Base-by-base conservation (phyloP, 2,888 invertebrate genomes). In the Apodemia zela region DNA sequence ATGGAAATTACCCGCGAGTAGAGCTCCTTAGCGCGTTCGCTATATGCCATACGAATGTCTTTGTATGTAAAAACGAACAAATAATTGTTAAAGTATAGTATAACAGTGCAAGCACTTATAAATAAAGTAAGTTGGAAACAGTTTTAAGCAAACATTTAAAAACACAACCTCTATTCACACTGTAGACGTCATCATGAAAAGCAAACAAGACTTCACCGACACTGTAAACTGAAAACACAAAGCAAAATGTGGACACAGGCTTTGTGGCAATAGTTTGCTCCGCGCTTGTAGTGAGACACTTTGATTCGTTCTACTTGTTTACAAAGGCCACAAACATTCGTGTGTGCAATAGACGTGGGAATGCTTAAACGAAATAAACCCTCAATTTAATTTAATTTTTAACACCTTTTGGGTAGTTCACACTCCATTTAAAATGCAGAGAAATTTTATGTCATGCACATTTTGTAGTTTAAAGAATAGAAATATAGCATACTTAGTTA, bases 191-290 rank as follows among this genome's bases (percentile, higher is more conserved):
- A 58, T 67, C 64, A 66, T 62, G 61, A 68, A 69, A 66, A 57
- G 64, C 70, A 76, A 80, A 79, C 73, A 74, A 75, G 74, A 73
- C 72, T 66, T 64, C 67, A 67, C 66, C 61, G 67, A 66, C 71
- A 73, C 68, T 67, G 74, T 69, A 72, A 73, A 75, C 71, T 70
- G 69, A 68, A 72, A 70, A 75, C 67, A 76, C 75, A 77, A 77
- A 80, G 78, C 74, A 71, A 70, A 76, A 74, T 75, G 75, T 76
- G 71, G 72, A 76, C 74, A 71, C 72, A 72, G 68, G 70, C 72
- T 73, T 65, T 70, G 72, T 69, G 70, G 72, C 69, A 71, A 72
- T 73, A 76, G 73, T 76, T 73, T 72, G 71, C 67, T 54, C 69
- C 51, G 51, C 11, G 68, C 67, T 67, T 70, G 69, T 67, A 64